Evolutionary conservation across 64 coral and sea anemone species (phyloP).

Genomic region (Stichodactyla mertensii): DNA sequence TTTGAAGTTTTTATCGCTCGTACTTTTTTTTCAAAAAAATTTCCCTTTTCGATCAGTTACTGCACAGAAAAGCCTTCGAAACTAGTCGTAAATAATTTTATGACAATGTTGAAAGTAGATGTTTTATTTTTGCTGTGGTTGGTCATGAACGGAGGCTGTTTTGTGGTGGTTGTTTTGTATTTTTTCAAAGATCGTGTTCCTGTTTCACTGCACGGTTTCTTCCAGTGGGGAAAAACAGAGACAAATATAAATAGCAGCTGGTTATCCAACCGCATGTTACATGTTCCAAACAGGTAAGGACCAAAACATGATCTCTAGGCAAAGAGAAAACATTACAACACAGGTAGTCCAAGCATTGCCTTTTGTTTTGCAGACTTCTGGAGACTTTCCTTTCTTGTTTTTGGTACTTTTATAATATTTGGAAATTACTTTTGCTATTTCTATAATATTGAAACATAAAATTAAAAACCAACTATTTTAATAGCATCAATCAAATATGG

Average conservation of each 20-base stretch:
- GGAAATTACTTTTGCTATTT: not conserved
- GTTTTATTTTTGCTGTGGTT: constrained; percentile 40
- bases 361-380: not conserved
- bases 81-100: not conserved
- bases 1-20: not conserved
- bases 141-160: constrained; percentile 47
- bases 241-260: constrained; percentile 4
- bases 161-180: constrained; percentile 48
- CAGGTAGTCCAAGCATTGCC: not conserved
- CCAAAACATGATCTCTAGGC: not conserved
- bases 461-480: too few species aligned
- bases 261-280: constrained; percentile 31
- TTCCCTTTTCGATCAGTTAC: not conserved
- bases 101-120: not conserved
- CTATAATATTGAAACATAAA: too few species aligned
- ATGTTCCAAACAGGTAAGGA: constrained; percentile 86
- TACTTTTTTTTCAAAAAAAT: not conserved
- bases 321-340: not conserved
- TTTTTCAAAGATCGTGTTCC: constrained; percentile 48
- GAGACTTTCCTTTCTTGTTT: too few species aligned
- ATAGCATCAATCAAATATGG: too few species aligned
- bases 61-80: too few species aligned
- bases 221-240: constrained; percentile 83
- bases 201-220: constrained; percentile 56
- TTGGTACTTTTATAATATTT: not conserved